Conservation (phyloP, 1,140 invertebrate species). For the Rhynchophorus ferrugineus region DNA sequence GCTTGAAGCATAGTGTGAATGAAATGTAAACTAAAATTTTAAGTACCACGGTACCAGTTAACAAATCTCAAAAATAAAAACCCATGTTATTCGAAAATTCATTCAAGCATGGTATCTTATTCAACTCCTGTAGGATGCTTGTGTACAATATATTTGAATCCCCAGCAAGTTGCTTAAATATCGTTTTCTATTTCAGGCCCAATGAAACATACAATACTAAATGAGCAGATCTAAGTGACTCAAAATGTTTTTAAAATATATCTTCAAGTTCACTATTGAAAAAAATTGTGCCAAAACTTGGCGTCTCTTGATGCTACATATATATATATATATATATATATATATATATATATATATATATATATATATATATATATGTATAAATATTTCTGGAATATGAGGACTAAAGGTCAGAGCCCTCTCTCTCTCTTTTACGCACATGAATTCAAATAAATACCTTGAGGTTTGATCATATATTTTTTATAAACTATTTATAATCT, state of each 20-base stretch:
- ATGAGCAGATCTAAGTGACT: constrained; percentile 31
- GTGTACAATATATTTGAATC: constrained; percentile 13
- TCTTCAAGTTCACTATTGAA: constrained; percentile 19
- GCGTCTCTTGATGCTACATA: constrained; percentile 7
- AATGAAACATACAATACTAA: constrained; percentile 38
- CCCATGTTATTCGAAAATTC: neutral
- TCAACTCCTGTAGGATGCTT: constrained; percentile 22
- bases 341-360: too few species aligned
- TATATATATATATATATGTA: too few species aligned
- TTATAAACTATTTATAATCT: constrained; percentile 6
- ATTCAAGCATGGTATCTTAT: constrained; percentile 11
- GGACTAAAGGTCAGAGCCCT: constrained; percentile 14
- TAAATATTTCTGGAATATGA: constrained; percentile 6
- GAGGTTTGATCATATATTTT: constrained; percentile 1
- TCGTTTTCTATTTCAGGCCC: constrained; percentile 37
- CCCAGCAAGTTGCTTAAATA: constrained; percentile 18
- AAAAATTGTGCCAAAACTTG: constrained; percentile 34
- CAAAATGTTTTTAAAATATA: constrained; percentile 31
- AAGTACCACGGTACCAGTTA: constrained; percentile 5
- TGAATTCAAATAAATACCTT: neutral
- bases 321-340: too few species aligned
- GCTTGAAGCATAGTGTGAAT: neutral
- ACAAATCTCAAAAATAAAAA: constrained; percentile 7
- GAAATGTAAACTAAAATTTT: neutral
- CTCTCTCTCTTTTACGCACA: neutral